Evolutionary conservation across 1,140 invertebrate species (phyloP).

Genomic region (Sinella curviseta): DNA sequence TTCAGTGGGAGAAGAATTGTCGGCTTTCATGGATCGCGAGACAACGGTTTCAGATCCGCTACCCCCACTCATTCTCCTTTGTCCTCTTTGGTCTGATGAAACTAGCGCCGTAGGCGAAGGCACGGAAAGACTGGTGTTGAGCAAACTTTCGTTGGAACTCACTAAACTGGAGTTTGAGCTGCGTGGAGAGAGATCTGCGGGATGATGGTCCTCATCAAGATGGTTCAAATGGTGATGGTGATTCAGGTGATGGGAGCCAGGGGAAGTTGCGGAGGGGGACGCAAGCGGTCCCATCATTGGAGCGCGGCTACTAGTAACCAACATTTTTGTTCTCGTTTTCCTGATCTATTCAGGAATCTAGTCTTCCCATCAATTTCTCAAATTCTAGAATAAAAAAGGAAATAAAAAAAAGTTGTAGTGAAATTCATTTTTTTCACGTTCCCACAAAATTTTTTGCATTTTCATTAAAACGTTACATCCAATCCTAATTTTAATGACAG

Average conservation of each 20-base stretch:
- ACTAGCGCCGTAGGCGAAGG: constrained; percentile 18
- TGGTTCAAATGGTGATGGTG: too few relatives aligned
- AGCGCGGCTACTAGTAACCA: constrained; percentile 32
- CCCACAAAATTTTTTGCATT: too few relatives aligned
- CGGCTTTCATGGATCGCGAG: neutral
- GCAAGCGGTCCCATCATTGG: constrained; percentile 19
- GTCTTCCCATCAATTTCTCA: neutral
- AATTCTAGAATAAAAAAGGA: neutral
- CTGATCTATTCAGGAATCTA: neutral
- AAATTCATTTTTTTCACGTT: too few relatives aligned
- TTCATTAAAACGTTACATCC: too few relatives aligned
- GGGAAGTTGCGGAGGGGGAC: constrained; percentile 22
- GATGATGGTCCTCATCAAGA: too few relatives aligned
- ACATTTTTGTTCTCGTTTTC: constrained; percentile 24
- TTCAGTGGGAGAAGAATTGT: constrained; percentile 2
- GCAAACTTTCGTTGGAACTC: constrained; percentile 21
- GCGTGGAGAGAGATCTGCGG: constrained; percentile 40
- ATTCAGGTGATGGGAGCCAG: constrained; percentile 23
- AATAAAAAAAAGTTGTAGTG: neutral
- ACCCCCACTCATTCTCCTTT: too few relatives aligned
- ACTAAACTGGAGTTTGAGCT: constrained; percentile 33
- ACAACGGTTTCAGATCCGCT: too few relatives aligned
- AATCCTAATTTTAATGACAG: too few relatives aligned
- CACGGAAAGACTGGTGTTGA: constrained; percentile 8
- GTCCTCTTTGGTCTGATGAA: too few relatives aligned